Evolutionary conservation across 1,140 invertebrate genomes (phyloP), one percentile per base, ranked within the genome.

Genomic region (Scaptomyza hsui): DNA sequence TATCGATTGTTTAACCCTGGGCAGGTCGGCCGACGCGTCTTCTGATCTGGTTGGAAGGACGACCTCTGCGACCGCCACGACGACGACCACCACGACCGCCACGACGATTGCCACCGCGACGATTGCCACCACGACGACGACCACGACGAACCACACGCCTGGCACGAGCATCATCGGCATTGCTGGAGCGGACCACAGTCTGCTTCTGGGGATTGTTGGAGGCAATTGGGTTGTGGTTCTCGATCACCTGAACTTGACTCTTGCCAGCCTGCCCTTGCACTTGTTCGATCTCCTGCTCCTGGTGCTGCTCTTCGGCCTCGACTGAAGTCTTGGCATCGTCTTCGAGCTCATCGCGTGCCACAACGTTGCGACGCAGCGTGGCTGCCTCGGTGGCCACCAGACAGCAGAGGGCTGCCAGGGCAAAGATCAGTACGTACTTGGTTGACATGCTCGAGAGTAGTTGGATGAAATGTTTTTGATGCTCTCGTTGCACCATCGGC

Each of bases 401-500:
- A 60, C 81, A 86, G 65, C 82, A 88, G 7, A 86, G 65, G 0
- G 81, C 81, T 59, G 81, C 77, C 48, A 86, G 39, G 51, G 74
- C 82, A 51, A 86, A 88, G 70, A 86, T 77, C 42, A 86, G 45
- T 61, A 70, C 16, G 47, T 59, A 78, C 26, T 86, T 86, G 51
- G 49, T 21, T 71, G 82, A 29, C 81, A 86, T 86, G 21, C 18
- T 63, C 19, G 6, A 37, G 10, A 37, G 32, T 37, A 37, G 12
- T 35, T 63, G 45, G 39, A 41, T 73, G 65, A 86, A 75, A 78
- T 77, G 70, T 70, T 72, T 86, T 74, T 86, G 81, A 88, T 86
- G 65, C 82, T 44, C 39, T 71, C 5, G 26, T 26, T 63, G 65
- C 35, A 52, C 21, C 32, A 42, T 13, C 42, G 12, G 1, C 19